Evolutionary conservation across 2,113 vertebrate species (phyloP).

Genomic region (Atractosteus spatula): DNA sequence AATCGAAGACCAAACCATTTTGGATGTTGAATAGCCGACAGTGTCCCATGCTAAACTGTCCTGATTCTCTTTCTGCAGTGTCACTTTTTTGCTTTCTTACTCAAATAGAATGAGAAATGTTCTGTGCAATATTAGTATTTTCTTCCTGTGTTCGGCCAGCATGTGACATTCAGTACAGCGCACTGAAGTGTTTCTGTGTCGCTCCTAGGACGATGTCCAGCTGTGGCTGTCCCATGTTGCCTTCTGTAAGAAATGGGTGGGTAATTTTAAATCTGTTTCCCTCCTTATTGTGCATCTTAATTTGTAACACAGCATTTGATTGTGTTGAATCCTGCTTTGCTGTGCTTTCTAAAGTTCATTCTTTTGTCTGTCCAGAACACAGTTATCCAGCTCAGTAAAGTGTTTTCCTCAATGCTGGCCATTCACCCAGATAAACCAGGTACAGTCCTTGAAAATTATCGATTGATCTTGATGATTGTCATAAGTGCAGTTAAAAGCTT

Average conservation of each 20-base stretch:
- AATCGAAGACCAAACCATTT: too few species aligned
- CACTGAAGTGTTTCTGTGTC: constrained; percentile 2
- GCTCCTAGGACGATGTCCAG: constrained; percentile 82
- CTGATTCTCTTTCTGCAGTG: too few species aligned
- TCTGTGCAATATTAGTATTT: too few species aligned
- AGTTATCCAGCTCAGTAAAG: constrained; percentile 81
- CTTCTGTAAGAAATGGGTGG: constrained; percentile 96
- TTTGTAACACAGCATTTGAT: neutral
- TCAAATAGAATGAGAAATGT: too few species aligned
- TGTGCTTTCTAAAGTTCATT: neutral
- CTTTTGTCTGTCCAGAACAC: constrained; percentile 64
- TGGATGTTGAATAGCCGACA: too few species aligned
- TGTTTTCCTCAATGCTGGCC: constrained; percentile 87
- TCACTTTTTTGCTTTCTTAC: too few species aligned
- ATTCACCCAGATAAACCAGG: constrained; percentile 95
- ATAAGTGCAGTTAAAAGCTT: too few species aligned
- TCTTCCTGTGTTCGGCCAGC: too few species aligned
- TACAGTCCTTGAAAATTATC: constrained; percentile 40
- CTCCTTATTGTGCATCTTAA: neutral
- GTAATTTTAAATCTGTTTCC: constrained; percentile 38
- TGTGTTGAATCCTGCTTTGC: neutral
- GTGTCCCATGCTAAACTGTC: too few species aligned
- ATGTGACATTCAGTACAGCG: too few species aligned
- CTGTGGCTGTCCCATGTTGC: constrained; percentile 92
- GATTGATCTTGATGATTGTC: too few species aligned